Base-by-base conservation (phyloP, 2,113 vertebrate genomes). In the Protobothrops flavoviridis region DNA sequence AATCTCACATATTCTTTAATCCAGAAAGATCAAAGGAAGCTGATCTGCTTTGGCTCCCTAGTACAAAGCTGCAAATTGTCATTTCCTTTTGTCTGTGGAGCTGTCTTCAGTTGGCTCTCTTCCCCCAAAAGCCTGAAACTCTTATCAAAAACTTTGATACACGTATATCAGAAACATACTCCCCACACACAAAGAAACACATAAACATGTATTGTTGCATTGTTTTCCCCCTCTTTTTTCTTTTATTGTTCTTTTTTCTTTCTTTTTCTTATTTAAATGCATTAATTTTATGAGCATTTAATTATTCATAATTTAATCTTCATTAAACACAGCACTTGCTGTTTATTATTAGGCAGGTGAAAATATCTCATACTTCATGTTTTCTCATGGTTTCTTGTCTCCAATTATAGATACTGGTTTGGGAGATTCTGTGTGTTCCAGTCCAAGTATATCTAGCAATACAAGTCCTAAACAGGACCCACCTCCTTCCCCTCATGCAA, bases 391-490 rank as follows among this genome's bases (percentile, higher is more conserved):
- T 94, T 89, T 53, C 57, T 33, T 59, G 56, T 94, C 95, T 92
- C 61, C 48, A 59, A 43, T 87, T 96, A 26, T 97, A 99, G 99
- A 99, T 95, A 98, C 99, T 0, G 99, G 98, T 24, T 97, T 99
- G 93, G 99, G 98, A 1, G 99, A 99, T 95, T 99, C 99, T 0
- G 97, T 99, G 94, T 99, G 99, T 89, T 99, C 99, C 95, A 99
- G 99, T 97, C 99, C 99, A 81, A 99, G 99, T 85, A 98, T 99
- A 95, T 99, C 99, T 96, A 99, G 98, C 91, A 99, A 98, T 85
- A 98, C 99, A 91, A 99, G 99, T 95, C 99, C 99, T 90, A 99
- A 99, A 96, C 98, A 99, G 88, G 99, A 99, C 90, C 99, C 99
- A 0, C 99, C 99, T 21, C 99, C 99, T 2, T 99, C 99, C 26